Conservation (phyloP, 1,140 invertebrate genomes). For the Globodera rostochiensis region DNA sequence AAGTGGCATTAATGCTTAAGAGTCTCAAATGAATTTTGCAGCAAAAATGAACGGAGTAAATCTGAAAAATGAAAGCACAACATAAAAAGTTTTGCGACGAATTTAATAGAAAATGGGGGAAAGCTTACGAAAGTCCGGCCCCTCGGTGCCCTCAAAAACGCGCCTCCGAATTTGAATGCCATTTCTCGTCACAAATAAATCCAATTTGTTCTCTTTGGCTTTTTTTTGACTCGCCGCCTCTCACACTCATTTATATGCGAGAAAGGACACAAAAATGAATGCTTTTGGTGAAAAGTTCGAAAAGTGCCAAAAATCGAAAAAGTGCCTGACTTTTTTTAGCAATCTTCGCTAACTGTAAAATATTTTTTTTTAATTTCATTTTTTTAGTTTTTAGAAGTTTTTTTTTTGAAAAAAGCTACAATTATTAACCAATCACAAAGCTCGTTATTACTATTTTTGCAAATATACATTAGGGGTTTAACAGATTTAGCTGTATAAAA, state of each 20-base stretch:
- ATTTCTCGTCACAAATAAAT: constrained; percentile 4
- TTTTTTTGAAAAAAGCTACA: too few species aligned
- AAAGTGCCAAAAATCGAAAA: constrained; percentile 4
- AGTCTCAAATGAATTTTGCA: not conserved
- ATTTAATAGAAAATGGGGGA: not conserved
- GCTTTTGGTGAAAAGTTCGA: not conserved
- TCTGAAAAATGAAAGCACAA: too few species aligned
- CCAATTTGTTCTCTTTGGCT: not conserved
- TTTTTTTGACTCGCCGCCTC: not conserved
- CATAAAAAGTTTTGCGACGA: not conserved
- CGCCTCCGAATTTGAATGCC: not conserved
- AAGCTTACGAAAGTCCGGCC: not conserved
- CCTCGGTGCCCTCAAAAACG: not conserved
- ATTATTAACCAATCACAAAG: too few species aligned
- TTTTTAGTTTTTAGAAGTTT: too few species aligned
- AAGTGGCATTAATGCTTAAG: not conserved
- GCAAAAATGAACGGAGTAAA: too few species aligned
- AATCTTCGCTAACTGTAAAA: too few species aligned
- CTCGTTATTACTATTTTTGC: too few species aligned
- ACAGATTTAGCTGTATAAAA: too few species aligned
- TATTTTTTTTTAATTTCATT: too few species aligned
- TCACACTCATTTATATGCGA: not conserved
- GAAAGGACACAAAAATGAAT: not conserved
- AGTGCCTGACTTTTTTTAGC: not conserved
- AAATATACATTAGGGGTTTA: too few species aligned